phyloP scores from a whole-genome alignment of 2,113 vertebrate species.

The Nanorana parkeri region DNA sequence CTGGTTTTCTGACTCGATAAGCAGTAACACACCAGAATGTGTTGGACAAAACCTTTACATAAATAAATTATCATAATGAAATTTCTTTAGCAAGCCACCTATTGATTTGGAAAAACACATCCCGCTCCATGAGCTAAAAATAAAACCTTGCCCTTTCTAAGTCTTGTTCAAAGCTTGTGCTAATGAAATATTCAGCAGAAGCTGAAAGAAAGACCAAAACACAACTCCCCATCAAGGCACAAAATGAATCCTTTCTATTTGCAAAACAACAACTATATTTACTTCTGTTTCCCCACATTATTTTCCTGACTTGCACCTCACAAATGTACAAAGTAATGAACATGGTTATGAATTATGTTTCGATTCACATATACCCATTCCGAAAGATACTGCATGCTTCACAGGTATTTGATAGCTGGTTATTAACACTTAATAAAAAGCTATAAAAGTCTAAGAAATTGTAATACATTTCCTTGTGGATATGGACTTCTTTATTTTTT shows the following conservation, averaged over 20 bases:
- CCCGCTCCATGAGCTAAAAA: constrained; percentile 43
- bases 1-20: constrained; percentile 31
- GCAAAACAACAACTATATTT: constrained; percentile 5
- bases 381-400: too few species aligned
- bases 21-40: constrained; percentile 33
- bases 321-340: not conserved
- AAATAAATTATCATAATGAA: constrained; percentile 56
- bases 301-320: not conserved
- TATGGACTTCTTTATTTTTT: too few species aligned
- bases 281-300: not conserved
- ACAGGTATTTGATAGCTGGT: too few species aligned
- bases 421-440: too few species aligned
- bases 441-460: too few species aligned
- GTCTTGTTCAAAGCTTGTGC: constrained; percentile 45
- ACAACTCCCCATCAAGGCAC: constrained; percentile 5
- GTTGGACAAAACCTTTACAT: constrained; percentile 45
- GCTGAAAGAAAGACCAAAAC: constrained; percentile 24
- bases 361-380: too few species aligned
- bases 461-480: too few species aligned
- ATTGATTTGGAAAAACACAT: constrained; percentile 54
- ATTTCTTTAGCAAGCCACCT: constrained; percentile 51
- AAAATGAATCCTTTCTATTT: not conserved
- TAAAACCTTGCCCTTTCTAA: constrained; percentile 39
- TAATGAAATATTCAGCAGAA: constrained; percentile 53
- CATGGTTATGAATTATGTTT: too few species aligned